These are phyloP conservation scores for Plebejus melissa DNA, from an alignment of 2,888 invertebrate genomes.

Conservation along the genomic window DNA sequence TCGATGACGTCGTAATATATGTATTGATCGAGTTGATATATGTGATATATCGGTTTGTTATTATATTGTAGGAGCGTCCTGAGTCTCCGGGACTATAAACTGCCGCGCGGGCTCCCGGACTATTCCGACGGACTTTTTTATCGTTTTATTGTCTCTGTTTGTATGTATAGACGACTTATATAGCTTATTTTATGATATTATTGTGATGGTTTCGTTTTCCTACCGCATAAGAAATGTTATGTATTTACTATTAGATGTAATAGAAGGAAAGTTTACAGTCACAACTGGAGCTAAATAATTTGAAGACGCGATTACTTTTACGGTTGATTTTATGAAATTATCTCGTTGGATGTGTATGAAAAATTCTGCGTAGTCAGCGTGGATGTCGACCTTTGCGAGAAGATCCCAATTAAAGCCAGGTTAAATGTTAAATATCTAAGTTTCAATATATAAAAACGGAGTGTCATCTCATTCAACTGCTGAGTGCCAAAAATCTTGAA, in stretches of 20 bases:
- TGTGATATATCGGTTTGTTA: constrained; percentile 59
- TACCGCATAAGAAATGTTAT: constrained; percentile 73
- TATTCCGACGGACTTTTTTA: constrained; percentile 52
- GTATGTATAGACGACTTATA: constrained; percentile 69
- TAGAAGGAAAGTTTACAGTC: constrained; percentile 63
- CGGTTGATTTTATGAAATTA: constrained; percentile 60
- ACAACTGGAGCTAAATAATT: constrained; percentile 62
- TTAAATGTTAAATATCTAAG: background rate
- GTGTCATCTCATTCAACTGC: background rate
- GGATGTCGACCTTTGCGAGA: constrained; percentile 34
- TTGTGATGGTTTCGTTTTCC: constrained; percentile 77
- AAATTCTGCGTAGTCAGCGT: constrained; percentile 54
- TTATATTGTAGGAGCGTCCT: constrained; percentile 39
- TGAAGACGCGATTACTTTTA: constrained; percentile 56
- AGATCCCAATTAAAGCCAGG: background rate
- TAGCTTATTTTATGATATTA: constrained; percentile 74
- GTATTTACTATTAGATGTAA: constrained; percentile 66
- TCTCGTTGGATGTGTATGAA: constrained; percentile 67
- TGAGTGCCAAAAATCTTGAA: background rate
- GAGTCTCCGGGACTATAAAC: constrained; percentile 71
- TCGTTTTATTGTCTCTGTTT: constrained; percentile 72
- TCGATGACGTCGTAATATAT: constrained; percentile 41
- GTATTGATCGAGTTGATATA: constrained; percentile 54
- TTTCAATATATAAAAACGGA: background rate
- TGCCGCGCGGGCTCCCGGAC: constrained; percentile 44